phyloP scores from a whole-genome alignment of 2,888 invertebrate genomes.

The Oscheius myriophilus region DNA sequence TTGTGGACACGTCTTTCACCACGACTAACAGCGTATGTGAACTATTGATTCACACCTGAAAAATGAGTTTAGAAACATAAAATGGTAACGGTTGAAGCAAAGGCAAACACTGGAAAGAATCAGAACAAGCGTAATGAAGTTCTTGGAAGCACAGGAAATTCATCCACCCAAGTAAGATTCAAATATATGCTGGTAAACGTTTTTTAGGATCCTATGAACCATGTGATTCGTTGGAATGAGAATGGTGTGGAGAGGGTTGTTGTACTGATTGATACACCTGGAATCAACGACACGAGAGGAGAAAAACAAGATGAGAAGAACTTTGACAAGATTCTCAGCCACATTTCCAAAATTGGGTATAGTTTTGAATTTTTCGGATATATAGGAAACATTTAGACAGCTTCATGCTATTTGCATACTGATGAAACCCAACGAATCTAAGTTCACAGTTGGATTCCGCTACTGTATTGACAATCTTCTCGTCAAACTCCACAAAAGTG shows the following conservation, averaged over 20 bases:
- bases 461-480: constrained; percentile 5
- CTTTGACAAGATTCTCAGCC: constrained; percentile 5
- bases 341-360: background rate
- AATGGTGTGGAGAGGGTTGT: background rate
- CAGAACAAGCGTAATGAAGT: too few species aligned
- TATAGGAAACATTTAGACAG: background rate
- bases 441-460: background rate
- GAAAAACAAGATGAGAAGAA: constrained; percentile 5
- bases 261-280: constrained; percentile 23
- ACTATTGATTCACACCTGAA: too few species aligned
- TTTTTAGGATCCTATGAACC: background rate
- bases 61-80: too few species aligned
- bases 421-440: constrained; percentile 1
- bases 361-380: background rate
- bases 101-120: too few species aligned
- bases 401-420: background rate
- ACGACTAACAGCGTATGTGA: too few species aligned
- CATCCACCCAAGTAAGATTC: too few species aligned
- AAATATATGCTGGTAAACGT: too few species aligned
- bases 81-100: too few species aligned
- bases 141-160: too few species aligned
- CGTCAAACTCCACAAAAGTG: background rate
- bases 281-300: constrained; percentile 6
- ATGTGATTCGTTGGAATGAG: constrained; percentile 1
- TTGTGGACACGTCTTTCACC: too few species aligned